Percentiles rank a stretch among this genome's conserved stretches.
These are phyloP conservation scores for Columbina picui DNA, from an alignment of 2,113 vertebrate genomes.

Conservation along the genomic window DNA sequence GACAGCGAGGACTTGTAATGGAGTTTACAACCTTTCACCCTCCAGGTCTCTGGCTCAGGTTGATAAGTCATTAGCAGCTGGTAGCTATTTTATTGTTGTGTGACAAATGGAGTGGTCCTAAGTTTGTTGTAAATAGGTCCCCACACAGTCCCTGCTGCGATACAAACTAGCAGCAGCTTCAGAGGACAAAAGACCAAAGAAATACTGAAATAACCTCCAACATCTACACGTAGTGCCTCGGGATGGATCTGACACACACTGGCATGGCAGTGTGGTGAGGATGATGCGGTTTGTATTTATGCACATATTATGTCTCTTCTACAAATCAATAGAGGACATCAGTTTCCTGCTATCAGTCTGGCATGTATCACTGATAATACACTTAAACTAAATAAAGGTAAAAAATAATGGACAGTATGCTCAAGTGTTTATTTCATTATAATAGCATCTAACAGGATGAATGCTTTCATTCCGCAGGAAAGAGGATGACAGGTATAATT, in stretches of 20 bases:
- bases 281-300: background rate
- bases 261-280: background rate
- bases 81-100: background rate
- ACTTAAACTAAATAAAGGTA: slow-evolving; percentile 33
- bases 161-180: background rate
- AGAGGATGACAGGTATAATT: slow-evolving; percentile 59
- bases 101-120: background rate
- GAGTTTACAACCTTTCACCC: slow-evolving; percentile 10
- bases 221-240: rapidly evolving
- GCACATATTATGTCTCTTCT: background rate
- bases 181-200: background rate
- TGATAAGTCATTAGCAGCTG: slow-evolving; percentile 1
- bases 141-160: background rate
- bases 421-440: slow-evolving; percentile 28
- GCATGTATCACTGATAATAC: slow-evolving; percentile 23
- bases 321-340: background rate
- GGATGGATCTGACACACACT: background rate
- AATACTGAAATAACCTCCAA: background rate
- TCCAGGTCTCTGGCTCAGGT: background rate
- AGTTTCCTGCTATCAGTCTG: slow-evolving; percentile 37
- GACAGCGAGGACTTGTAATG: background rate
- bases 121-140: background rate
- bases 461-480: slow-evolving; percentile 40
- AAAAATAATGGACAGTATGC: slow-evolving; percentile 5
- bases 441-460: slow-evolving; percentile 25